Evolutionary conservation across 2,888 invertebrate genomes (phyloP), one percentile per base, ranked within the genome.

Genomic region (Hirtodrosophila duncani): DNA sequence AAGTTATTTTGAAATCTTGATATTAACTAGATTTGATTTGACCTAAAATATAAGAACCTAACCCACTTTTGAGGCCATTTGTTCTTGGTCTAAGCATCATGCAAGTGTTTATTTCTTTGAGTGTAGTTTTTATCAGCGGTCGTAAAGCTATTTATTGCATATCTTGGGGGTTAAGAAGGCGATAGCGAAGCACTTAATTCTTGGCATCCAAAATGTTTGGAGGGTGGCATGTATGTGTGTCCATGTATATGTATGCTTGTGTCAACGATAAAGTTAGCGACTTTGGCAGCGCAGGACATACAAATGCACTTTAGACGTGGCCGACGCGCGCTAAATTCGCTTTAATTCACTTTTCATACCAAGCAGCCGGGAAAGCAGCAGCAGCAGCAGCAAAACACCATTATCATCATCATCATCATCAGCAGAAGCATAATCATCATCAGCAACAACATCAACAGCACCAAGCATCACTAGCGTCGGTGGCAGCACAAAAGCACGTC

Each of bases 341-440:
- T 78, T 82, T 77, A 81, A 81, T 81, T 79, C 82, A 81, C 82
- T 79, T 79, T 82, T 81, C 68, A 82, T 72, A 70, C 70, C 66
- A 66, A 66, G 63, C 79, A 72, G 63, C 56, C 61, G 41, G 44
- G 44, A 58, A 26, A 37, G 37, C 38, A 41, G 43, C 48, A 34
- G 20, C 38, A 20, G 9, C 26, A 7, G 11, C 36, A 39, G 17
- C 26, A 31, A 7, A n/a, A n/a, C n/a, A n/a, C n/a, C n/a, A n/a
- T n/a, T n/a, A n/a, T n/a, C n/a, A n/a, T n/a, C n/a, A n/a, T n/a
- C n/a, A n/a, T n/a, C n/a, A n/a, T n/a, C 18, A 38, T 5, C 38
- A 29, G 13, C 13, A 27, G 6, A 3, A 20, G n/a, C 10, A 13
- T n/a, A 7, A 17, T 3, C 30, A 24, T 18, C 14, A n/a, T 16